Conservation (phyloP, 53 echinoderm and acorn worm genomes). For the Glandiceps talaboti region DNA sequence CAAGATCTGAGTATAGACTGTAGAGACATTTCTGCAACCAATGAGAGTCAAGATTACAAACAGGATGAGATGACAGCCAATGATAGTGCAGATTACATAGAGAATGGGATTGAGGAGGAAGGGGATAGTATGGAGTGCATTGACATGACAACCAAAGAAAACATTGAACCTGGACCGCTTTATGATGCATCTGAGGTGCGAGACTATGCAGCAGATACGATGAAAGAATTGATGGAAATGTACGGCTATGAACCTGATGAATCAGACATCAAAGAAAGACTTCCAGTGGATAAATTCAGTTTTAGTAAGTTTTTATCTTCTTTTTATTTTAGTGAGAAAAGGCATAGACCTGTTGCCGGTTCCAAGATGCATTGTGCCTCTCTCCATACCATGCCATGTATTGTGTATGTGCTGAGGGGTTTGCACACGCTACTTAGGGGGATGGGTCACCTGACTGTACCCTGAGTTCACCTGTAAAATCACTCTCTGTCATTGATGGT, state of each 20-base stretch:
- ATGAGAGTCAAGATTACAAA: not conserved
- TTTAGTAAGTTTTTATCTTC: not conserved
- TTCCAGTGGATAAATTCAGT: constrained; percentile 54
- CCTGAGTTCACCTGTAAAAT: too few species aligned
- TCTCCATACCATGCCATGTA: too few species aligned
- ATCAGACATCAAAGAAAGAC: constrained; percentile 37
- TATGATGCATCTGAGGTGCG: constrained; percentile 5
- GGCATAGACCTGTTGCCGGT: too few species aligned
- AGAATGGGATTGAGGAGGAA: too few species aligned
- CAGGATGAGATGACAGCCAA: not conserved
- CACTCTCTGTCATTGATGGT: too few species aligned
- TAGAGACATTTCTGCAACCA: not conserved
- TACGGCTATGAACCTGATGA: constrained; percentile 77
- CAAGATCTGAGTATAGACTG: not conserved
- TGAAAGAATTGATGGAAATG: constrained; percentile 93
- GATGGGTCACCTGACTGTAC: too few species aligned
- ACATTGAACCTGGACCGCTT: not conserved
- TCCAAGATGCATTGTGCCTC: too few species aligned
- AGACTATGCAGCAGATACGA: constrained; percentile 85
- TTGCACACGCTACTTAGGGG: too few species aligned
- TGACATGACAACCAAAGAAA: not conserved
- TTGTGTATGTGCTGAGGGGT: too few species aligned
- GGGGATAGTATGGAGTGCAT: too few species aligned
- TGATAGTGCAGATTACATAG: too few species aligned
- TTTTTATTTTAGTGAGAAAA: too few species aligned